A percentile compares a stretch with the other conserved stretches of the same genome.
Conservation (phyloP, 2,113 vertebrate species). For the Aspidoscelis tigris region DNA sequence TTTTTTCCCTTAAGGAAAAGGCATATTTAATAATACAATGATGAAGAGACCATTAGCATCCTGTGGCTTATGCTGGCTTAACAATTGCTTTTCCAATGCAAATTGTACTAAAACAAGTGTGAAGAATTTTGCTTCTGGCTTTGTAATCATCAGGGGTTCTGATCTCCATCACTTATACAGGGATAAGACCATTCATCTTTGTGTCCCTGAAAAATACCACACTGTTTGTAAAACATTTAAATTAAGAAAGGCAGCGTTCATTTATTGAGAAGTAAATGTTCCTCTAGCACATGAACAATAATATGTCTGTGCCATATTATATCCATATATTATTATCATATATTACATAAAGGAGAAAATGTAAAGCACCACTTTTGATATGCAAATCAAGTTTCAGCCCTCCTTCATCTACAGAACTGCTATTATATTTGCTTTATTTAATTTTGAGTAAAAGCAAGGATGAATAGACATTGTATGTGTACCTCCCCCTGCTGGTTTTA, state of each 20-base stretch:
- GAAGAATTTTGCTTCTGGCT: conserved; percentile 30
- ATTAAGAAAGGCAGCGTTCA: conserved; percentile 8
- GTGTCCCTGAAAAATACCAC: conserved; percentile 1
- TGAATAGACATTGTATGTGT: not conserved
- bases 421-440: not conserved
- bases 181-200: not conserved
- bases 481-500: no score
- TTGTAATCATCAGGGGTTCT: conserved; percentile 13
- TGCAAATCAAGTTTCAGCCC: not conserved
- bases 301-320: not conserved
- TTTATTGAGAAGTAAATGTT: not conserved
- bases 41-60: conserved; percentile 30
- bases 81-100: conserved; percentile 7
- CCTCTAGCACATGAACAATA: not conserved
- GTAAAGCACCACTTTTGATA: not conserved
- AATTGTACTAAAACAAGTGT: conserved; percentile 20
- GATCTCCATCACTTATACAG: not conserved
- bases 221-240: not conserved
- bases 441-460: not conserved
- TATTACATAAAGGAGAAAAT: not conserved
- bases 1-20: conserved; percentile 37
- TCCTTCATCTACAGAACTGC: not conserved
- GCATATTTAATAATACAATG: not conserved
- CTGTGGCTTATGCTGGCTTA: conserved; percentile 15
- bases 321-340: not conserved